These are phyloP conservation scores for Montifringilla adamsi DNA, from an alignment of 2,113 vertebrate genomes.

Conservation along the genomic window DNA sequence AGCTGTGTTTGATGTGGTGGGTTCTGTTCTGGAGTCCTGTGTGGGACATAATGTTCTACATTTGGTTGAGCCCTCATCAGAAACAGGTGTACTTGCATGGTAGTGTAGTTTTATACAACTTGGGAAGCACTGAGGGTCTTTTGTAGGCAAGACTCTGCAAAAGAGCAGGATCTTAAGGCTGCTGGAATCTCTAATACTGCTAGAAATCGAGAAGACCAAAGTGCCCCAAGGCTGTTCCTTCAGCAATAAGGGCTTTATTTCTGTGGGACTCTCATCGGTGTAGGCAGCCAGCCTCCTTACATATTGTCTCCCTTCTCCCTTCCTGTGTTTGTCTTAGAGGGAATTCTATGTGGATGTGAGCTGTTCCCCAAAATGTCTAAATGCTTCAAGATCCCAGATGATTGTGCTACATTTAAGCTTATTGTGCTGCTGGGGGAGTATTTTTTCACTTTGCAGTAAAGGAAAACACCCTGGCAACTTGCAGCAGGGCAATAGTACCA, in stretches of 20 bases:
- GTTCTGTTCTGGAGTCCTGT: neutral
- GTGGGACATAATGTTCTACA: neutral
- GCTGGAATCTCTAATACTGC: neutral
- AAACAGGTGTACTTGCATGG: accelerated
- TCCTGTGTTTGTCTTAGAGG: neutral
- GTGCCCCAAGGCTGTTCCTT: neutral
- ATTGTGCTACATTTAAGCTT: neutral
- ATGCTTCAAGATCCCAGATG: neutral
- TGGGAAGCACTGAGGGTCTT: neutral
- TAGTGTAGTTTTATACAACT: neutral
- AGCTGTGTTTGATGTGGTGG: neutral
- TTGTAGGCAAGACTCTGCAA: neutral
- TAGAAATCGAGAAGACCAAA: neutral
- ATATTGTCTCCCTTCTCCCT: neutral
- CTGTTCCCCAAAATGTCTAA: neutral
- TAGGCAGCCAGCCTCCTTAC: neutral
- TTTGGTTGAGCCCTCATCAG: neutral
- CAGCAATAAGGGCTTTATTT: neutral
- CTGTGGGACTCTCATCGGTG: neutral
- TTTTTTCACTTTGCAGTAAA: neutral
- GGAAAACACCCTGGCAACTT: neutral
- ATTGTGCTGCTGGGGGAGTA: neutral
- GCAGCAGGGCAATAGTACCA: neutral
- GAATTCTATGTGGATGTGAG: neutral
- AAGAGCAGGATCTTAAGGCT: neutral